Conservation (phyloP, 2,888 invertebrate species). For the Chalcosyrphus nemorum region DNA sequence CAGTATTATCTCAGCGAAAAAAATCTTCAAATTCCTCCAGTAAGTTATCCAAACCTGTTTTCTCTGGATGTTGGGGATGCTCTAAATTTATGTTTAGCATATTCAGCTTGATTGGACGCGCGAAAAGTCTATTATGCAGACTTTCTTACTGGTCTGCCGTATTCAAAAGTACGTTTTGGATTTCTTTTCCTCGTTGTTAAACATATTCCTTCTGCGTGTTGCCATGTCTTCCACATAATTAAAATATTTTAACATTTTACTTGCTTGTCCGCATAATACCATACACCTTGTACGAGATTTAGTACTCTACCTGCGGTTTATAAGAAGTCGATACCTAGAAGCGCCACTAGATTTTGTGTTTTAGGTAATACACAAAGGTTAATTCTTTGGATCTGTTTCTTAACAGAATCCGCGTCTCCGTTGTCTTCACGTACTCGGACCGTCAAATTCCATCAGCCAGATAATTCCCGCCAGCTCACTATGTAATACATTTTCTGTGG, state of each 20-base stretch:
- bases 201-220: too few species aligned
- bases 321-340: not conserved
- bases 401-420: not conserved
- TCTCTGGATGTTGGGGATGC: too few species aligned
- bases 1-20: too few species aligned
- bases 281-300: not conserved
- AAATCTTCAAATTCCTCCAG: too few species aligned
- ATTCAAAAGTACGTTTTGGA: too few species aligned
- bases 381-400: not conserved
- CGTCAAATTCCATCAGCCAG: not conserved
- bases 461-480: not conserved
- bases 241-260: not conserved
- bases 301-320: not conserved
- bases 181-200: too few species aligned
- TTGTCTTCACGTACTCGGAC: not conserved
- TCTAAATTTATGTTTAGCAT: too few species aligned
- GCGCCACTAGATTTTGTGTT: not conserved
- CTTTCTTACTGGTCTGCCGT: too few species aligned
- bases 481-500: not conserved
- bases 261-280: not conserved
- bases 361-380: not conserved
- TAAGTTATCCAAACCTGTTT: too few species aligned
- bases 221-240: too few species aligned
- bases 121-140: too few species aligned
- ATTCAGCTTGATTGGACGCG: too few species aligned